Base-by-base conservation (phyloP, 92 coral and sea anemone genomes). In the Palythoa heliodiscus region DNA sequence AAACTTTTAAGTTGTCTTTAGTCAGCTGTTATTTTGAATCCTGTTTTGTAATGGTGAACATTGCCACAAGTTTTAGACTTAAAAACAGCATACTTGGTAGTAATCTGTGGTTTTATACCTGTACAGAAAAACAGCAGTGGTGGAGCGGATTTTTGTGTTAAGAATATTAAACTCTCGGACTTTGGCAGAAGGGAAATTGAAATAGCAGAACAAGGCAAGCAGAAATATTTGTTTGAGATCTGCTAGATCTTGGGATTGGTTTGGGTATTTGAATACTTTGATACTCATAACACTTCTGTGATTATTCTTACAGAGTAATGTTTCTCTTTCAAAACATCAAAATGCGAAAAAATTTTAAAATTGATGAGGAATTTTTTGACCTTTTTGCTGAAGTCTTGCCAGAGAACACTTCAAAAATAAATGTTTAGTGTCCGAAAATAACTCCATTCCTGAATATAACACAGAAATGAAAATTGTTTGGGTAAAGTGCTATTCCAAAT, bases 151-250 rank as follows among this genome's bases (percentile, higher is more conserved):
- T 97, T 97, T 91, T 97, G 99, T 88, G 98, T 97, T 92, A 97
- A 97, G 98, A 97, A 90, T 90, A 97, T 97, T 87, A 95, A 90
- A 85, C 98, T 95, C 88, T 94, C 98, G 83, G 99, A 94, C 95
- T 97, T 97, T 95, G 99, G 99, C 83, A 94, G 98, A 88, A 93
- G 99, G 88, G 99, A 97, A 97, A 97, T 97, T 95, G 99, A 97
- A 90, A 97, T 97, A 87, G 99, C 99, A n/a, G 99, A 97, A 91
- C 99, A 97, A 97, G 99, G 99, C 95, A 89, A 89, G 95, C 92
- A 70, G 87, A 89, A 89, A 40, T 89, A 86, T 86, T 76, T 89
- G 70, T 66, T 88, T 64, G 84, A 80, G 29, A 52, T 80, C 84
- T 80, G 84, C 84, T 40, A 24, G 84, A 69, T 60, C 48, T 48